A percentile compares a stretch with the other conserved stretches of the same genome.
These are phyloP conservation scores for Oreochromis tanganicae DNA, from an alignment of 2,113 vertebrate species.

Conservation along the genomic window DNA sequence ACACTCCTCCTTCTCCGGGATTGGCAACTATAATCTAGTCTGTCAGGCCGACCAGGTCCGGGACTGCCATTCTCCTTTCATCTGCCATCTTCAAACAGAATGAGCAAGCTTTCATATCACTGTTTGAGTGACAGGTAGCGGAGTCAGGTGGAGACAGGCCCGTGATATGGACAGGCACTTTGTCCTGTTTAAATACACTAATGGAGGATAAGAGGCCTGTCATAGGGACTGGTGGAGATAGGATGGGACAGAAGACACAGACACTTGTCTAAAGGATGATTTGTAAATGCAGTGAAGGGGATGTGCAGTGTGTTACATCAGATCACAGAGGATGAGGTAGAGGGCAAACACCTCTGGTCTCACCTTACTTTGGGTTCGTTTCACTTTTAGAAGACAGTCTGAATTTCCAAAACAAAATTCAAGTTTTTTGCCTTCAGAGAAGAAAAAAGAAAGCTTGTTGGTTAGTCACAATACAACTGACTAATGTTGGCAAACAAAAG, in stretches of 20 bases:
- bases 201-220: constrained; percentile 66
- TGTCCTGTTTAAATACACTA: constrained; percentile 74
- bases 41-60: constrained; percentile 53
- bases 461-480: constrained; percentile 18
- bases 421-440: background rate
- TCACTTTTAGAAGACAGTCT: background rate
- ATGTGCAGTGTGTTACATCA: constrained; percentile 45
- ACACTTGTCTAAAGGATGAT: constrained; percentile 18
- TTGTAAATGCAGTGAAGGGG: background rate
- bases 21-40: constrained; percentile 47
- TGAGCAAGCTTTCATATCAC: constrained; percentile 69
- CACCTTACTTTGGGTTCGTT: background rate
- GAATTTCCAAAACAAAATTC: background rate
- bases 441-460: background rate
- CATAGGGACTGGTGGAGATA: constrained; percentile 51
- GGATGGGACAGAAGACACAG: constrained; percentile 54
- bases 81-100: constrained; percentile 74
- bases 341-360: background rate
- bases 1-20: background rate
- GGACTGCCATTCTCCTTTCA: constrained; percentile 63
- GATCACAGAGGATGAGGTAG: background rate
- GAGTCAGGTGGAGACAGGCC: constrained; percentile 49
- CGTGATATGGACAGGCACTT: constrained; percentile 64
- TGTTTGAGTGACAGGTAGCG: constrained; percentile 63
- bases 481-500: constrained; percentile 14